Conservation (phyloP, 2,888 invertebrate genomes). For the Quadriops clusia region DNA sequence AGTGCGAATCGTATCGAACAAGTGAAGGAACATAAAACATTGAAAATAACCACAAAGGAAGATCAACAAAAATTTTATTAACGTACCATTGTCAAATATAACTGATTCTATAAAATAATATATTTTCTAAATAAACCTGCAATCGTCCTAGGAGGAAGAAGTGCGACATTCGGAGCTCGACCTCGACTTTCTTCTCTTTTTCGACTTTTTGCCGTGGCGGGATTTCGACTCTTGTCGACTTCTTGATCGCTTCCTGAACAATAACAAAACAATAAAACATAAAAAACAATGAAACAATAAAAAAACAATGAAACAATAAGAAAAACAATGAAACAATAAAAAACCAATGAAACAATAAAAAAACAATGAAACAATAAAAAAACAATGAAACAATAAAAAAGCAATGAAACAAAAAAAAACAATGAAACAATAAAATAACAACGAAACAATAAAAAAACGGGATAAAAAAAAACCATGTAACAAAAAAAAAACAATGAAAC, state of each 20-base stretch:
- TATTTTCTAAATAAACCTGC: no score
- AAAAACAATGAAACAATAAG: constrained; percentile 6
- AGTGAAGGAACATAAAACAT: no score
- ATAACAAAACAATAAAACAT: constrained; percentile 10
- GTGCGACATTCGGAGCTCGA: no score
- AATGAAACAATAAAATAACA: neutral
- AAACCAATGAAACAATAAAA: neutral
- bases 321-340: neutral
- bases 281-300: constrained; percentile 9
- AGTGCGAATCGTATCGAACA: no score
- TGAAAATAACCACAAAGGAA: no score
- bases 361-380: neutral
- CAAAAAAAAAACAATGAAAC: constrained; percentile 3
- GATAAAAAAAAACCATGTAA: no score
- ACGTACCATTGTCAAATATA: no score
- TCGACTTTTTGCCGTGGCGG: constrained; percentile 27
- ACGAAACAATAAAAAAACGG: no score
- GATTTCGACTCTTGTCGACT: constrained; percentile 24
- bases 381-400: constrained; percentile 1
- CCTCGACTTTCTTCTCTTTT: constrained; percentile 23
- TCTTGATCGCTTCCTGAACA: constrained; percentile 28
- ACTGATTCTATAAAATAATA: no score
- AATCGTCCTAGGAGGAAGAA: no score
- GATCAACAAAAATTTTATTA: no score
- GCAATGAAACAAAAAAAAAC: constrained; percentile 1